A percentile compares a stretch with the other conserved stretches of the same genome.
These are phyloP conservation scores for Decapterus maruadsi DNA, from an alignment of 2,797 vertebrate genomes.

Conservation along the genomic window DNA sequence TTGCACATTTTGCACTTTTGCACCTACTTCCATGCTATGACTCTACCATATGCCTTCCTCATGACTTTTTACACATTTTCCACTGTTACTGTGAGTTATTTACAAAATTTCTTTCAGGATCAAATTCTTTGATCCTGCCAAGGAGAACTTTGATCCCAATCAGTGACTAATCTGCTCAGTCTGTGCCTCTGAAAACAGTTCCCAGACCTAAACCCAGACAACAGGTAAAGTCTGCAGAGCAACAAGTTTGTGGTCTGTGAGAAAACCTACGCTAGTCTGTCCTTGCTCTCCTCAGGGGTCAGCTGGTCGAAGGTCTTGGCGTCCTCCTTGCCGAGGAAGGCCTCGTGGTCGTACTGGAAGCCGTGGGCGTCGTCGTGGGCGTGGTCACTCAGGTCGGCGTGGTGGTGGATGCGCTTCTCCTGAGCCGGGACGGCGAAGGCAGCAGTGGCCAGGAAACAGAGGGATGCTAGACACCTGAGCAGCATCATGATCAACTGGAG, in stretches of 20 bases:
- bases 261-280: conserved; percentile 85
- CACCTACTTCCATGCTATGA: no score
- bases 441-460: conserved; percentile 60
- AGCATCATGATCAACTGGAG: conserved; percentile 62
- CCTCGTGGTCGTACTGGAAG: conserved; percentile 93
- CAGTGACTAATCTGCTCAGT: no score
- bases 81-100: no score
- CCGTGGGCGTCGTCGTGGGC: conserved; percentile 82
- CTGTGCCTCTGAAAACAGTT: neutral
- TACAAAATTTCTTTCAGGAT: no score
- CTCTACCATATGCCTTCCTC: no score
- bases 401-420: conserved; percentile 90
- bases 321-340: conserved; percentile 93
- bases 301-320: conserved; percentile 93
- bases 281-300: conserved; percentile 91
- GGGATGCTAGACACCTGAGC: conserved; percentile 53
- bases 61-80: no score
- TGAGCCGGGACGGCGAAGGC: conserved; percentile 84
- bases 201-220: neutral
- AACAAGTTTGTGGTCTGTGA: no score
- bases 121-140: no score
- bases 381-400: conserved; percentile 87
- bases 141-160: no score
- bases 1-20: no score
- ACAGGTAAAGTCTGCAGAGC: neutral